Base-by-base conservation (phyloP, 2,888 invertebrate genomes). In the Sthenelais limicola region DNA sequence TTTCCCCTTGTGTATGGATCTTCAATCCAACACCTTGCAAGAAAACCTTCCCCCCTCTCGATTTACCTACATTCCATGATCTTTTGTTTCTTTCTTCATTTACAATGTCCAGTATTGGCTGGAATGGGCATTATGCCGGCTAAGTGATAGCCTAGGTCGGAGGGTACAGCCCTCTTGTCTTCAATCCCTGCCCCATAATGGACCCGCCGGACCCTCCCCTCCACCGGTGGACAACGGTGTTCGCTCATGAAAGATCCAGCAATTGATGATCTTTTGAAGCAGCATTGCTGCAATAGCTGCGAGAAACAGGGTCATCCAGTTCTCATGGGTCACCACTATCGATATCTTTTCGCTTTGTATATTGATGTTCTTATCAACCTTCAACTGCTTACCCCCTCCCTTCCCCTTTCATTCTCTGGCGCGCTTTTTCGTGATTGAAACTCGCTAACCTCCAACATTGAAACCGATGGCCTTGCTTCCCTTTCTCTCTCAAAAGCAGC, bases 181-280 rank as follows among this genome's bases (percentile, higher is more conserved):
- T n/a, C n/a, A n/a, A n/a, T 43, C 18, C 43, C 43, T 12, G 43
- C 43, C 9, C 18, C 43, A 15, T 43, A 15, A 9, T 18, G 51
- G 51, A 5, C 7, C 52, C 52, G 24, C 15, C 5, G 12, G 18
- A 26, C n/a, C 7, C n/a, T 52, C 52, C 52, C 52, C 24, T 52
- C 21, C 52, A 28, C 32, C 56, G 2, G 21, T 24, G 28, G 30
- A 18, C 56, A n/a, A 35, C 56, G 15, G 12, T 62, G 62, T 62
- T 38, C 43, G n/a, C 62, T 38, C 35, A 38, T 62, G 24, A 62
- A 62, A 62, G 62, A 62, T 62, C 38, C 62, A 62, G 38, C 38
- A 62, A 62, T 62, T 62, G 62, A 62, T 35, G 62, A 35, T 35
- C 62, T 62, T 62, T 62, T 62, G 62, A 62, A 62, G 62, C 43